These are phyloP conservation scores for Malaclemys terrapin DNA, from an alignment of 2,113 vertebrate genomes.

Conservation along the genomic window DNA sequence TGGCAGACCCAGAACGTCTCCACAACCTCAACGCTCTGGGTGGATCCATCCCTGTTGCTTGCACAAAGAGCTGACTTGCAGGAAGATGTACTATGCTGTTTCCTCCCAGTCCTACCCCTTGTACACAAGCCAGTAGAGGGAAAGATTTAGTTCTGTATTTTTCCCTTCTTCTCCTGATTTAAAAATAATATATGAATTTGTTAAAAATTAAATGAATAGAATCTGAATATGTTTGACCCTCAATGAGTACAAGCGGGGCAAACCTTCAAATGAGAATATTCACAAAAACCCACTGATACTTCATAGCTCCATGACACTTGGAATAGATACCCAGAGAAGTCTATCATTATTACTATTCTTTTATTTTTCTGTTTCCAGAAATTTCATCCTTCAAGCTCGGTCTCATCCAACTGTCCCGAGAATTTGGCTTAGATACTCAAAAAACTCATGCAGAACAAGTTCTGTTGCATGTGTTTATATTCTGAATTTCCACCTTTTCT, in stretches of 20 bases:
- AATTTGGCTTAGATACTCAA: constrained; percentile 26
- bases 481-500: constrained; percentile 14
- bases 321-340: not conserved
- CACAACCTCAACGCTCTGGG: not conserved
- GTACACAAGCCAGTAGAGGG: not conserved
- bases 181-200: not conserved
- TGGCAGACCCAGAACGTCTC: not conserved
- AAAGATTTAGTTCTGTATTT: not conserved
- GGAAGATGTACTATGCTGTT: not conserved
- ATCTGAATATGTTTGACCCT: not conserved
- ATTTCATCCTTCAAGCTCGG: constrained; percentile 3
- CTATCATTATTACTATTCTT: not conserved
- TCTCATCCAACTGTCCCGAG: not conserved
- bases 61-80: not conserved
- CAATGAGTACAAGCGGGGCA: not conserved
- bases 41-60: not conserved
- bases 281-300: not conserved
- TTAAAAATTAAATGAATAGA: not conserved
- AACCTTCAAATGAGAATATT: not conserved
- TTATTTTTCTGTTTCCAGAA: constrained; percentile 8
- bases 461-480: constrained; percentile 2
- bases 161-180: not conserved
- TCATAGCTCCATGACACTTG: not conserved
- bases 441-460: not conserved
- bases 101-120: not conserved